Base-by-base conservation (phyloP, 2,888 invertebrate genomes). In the Mermis nigrescens region DNA sequence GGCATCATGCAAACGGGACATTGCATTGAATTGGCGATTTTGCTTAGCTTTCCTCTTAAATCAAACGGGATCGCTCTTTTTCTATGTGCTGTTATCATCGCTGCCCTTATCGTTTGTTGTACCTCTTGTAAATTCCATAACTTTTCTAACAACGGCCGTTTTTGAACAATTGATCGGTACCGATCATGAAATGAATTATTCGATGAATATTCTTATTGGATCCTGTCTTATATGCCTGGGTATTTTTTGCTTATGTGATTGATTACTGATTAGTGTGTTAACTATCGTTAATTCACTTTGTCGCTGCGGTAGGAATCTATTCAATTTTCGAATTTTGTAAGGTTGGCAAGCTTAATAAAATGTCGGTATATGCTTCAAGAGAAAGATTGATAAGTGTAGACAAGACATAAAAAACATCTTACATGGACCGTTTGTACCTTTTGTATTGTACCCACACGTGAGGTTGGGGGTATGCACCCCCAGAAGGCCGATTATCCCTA, bases 81-180 rank as follows among this genome's bases (percentile, higher is more conserved):
- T 48, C 24, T 48, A 48, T 48, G 12, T 12, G 31, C 51, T 60
- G 1, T 31, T 60, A 27, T 45, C 46, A n/a, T 26, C n/a, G n/a
- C 51, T 59, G 26, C 60, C 60, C 12, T 57, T 60, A 32, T 51
- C 60, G 2, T 31, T 60, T 28, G 51, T 51, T 31, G 60, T 60
- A 2, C 46, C 57, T 24, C 32, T 57, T 3, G 60, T 60, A 22
- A 60, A 60, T 60, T 58, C 60, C n/a, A 22, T 60, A 2, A 59
- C 58, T 1, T 60, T 60, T 28, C 51, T 60, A 27, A 19, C 51
- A 28, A 60, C 60, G 15, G 58, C 46, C 31, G n/a, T 60, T 31
- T 29, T 32, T 2, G 60, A 58, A 3, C 26, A 26, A 24, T 29
- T 32, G 19, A 19, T 60, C 1, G 60, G 60, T 7, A 57, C 57